Evolutionary conservation across 2,113 vertebrate genomes (phyloP), one percentile per base, ranked within the genome.

Genomic region (Callipepla californica): DNA sequence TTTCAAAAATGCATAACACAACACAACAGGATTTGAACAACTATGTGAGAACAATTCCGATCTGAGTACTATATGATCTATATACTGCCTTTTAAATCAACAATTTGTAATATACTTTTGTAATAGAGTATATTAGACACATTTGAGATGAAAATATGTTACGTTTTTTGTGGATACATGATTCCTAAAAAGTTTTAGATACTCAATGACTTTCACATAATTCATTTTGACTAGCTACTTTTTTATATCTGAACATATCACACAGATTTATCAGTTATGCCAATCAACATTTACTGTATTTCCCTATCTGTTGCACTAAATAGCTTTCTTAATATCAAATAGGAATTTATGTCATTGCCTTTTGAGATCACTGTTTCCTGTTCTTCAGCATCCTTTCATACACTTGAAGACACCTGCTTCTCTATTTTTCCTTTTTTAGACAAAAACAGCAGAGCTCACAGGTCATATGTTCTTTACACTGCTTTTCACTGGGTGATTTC

Each of bases 111-210:
- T 70, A 36, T 2, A 10, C 15, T 42, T 82, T 82, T 45, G 40
- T 5, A 62, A 63, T 45, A 20, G 4, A 59, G 45, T 5, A 21
- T 67, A 62, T 12, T 18, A 6, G 25, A 13, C 2, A 0, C 13
- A 50, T 40, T 22, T 72, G n/a, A 62, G 14, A 38, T 11, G 30
- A 84, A 72, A 68, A 76, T 16, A 68, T 9, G 28, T 47, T 75
- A 66, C 3, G 4, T 44, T 28, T 65, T 48, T 11, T 1, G 0
- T 76, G 14, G 22, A 65, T 32, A 30, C 4, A 8, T 1, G 5
- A 17, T 13, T 13, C 66, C 25, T 25, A 62, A 51, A 42, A 42
- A 9, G 79, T 4, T 6, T 80, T 7, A 5, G 10, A 19, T 40
- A n/a, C 20, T 38, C 15, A 3, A 45, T 59, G 69, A 1, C 0